These are phyloP conservation scores for Charaxes varanes DNA, from an alignment of 1,140 invertebrate genomes.

Conservation along the genomic window DNA sequence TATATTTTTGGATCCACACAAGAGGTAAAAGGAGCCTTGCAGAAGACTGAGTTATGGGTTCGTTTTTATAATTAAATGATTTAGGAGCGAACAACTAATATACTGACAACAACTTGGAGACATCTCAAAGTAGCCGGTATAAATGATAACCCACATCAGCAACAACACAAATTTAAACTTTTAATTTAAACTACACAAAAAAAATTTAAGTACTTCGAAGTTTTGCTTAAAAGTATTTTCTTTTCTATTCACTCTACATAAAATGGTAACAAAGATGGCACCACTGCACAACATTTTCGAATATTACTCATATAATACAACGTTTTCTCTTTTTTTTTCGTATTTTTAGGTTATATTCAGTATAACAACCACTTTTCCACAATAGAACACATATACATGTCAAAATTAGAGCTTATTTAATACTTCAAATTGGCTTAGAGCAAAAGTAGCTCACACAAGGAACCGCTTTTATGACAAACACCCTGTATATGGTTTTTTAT, in stretches of 20 bases:
- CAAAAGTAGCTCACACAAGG: slow-evolving; percentile 23
- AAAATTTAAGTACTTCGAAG: slow-evolving; percentile 17
- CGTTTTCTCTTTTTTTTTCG: background rate
- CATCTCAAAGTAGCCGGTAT: no score
- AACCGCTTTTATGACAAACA: slow-evolving; percentile 26
- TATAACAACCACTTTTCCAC: background rate
- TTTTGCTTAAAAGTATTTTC: background rate
- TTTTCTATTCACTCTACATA: slow-evolving; percentile 6
- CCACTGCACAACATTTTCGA: slow-evolving; percentile 17
- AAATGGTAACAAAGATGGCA: slow-evolving; percentile 61
- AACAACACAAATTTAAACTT: slow-evolving; percentile 5
- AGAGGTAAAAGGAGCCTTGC: no score
- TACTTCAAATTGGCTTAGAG: slow-evolving; percentile 19
- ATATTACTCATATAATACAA: background rate
- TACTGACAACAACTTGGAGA: no score
- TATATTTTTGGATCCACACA: no score
- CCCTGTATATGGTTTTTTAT: slow-evolving; percentile 20
- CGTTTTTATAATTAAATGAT: slow-evolving; percentile 9
- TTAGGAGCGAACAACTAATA: no score
- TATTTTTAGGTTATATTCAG: background rate
- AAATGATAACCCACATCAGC: no score
- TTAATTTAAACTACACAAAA: background rate
- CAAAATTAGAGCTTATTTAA: slow-evolving; percentile 6
- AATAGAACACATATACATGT: background rate
- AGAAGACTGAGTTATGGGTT: no score